Conservation (phyloP, 2,113 vertebrate species). For the Tylochromis polylepis region DNA sequence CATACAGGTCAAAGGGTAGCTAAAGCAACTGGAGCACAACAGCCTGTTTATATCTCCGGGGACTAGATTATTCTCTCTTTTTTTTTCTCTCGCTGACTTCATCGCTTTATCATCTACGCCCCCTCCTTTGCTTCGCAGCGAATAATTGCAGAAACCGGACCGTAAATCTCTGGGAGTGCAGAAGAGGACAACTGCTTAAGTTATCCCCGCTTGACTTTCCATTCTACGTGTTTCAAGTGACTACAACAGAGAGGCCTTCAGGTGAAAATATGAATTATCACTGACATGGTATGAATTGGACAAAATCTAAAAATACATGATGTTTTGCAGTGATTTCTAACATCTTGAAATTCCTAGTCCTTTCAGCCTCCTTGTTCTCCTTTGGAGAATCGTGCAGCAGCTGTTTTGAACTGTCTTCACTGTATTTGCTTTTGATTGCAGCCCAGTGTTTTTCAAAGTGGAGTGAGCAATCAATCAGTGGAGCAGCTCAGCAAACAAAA, state of each 20-base stretch:
- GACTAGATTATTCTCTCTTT: conserved; percentile 32
- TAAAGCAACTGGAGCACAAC: conserved; percentile 51
- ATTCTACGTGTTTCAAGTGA: background rate
- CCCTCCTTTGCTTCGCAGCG: background rate
- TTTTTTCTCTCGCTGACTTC: background rate
- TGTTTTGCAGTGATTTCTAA: background rate
- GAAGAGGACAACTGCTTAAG: background rate
- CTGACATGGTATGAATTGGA: background rate
- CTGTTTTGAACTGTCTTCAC: conserved; percentile 18
- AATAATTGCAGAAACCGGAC: background rate
- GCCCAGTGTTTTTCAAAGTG: conserved; percentile 22
- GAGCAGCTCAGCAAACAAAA: conserved; percentile 38
- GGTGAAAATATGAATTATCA: background rate
- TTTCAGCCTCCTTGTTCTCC: background rate
- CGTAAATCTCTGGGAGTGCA: background rate
- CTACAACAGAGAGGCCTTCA: background rate
- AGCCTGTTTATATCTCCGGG: conserved; percentile 40
- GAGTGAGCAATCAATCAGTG: conserved; percentile 36
- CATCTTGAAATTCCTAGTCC: background rate
- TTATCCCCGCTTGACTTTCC: background rate
- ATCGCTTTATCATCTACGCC: background rate
- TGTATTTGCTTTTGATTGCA: conserved; percentile 27
- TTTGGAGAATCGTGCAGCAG: background rate
- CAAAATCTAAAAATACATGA: background rate
- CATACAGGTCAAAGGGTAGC: conserved; percentile 46